A percentile compares a stretch with the other conserved stretches of the same genome.
phyloP scores from a whole-genome alignment of 2,888 invertebrate genomes.

The Perizoma flavofasciatum region DNA sequence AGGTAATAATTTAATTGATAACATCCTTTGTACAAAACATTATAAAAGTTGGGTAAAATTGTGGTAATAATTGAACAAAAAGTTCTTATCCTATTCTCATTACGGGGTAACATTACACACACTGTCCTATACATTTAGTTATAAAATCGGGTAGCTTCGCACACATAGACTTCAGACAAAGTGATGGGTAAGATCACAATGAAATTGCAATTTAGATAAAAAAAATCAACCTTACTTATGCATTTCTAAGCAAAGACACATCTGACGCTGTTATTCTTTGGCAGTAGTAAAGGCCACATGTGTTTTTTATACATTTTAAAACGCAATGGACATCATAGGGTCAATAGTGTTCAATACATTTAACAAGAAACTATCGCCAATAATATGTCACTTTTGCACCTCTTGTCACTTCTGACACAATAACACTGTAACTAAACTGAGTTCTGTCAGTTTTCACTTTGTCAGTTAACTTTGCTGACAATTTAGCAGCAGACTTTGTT shows the following conservation, averaged over 20 bases:
- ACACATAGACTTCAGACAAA: constrained; percentile 5
- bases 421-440: too few species aligned
- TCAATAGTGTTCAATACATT: too few species aligned
- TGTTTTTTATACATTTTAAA: constrained; percentile 10
- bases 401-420: too few species aligned
- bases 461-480: background rate
- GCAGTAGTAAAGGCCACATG: constrained; percentile 13
- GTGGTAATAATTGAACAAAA: constrained; percentile 49
- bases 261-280: constrained; percentile 3
- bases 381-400: too few species aligned
- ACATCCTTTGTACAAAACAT: constrained; percentile 63
- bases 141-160: constrained; percentile 15
- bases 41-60: constrained; percentile 69
- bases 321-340: background rate
- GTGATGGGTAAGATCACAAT: constrained; percentile 5
- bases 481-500: too few species aligned
- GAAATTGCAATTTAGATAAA: background rate
- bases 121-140: constrained; percentile 19
- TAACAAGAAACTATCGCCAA: too few species aligned
- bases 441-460: background rate
- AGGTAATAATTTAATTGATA: constrained; percentile 5
- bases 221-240: too few species aligned
- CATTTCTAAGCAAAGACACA: too few species aligned
- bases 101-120: constrained; percentile 10
- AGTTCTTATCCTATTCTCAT: constrained; percentile 13